phyloP scores from a whole-genome alignment of 2,797 vertebrate genomes.

The Platalea minor region DNA sequence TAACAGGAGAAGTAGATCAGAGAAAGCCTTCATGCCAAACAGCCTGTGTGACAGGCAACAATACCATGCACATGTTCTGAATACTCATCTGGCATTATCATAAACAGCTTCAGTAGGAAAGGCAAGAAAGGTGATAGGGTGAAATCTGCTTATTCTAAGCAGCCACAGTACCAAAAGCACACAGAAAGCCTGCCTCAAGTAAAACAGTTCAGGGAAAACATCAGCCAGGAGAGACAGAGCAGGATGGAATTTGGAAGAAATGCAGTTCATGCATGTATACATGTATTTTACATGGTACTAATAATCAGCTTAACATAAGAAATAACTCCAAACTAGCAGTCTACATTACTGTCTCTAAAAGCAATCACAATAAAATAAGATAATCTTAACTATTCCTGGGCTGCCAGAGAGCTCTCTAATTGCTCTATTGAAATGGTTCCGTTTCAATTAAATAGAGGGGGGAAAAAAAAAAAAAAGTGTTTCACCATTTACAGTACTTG shows the following conservation, averaged over 20 bases:
- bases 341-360: background rate
- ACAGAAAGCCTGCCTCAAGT: background rate
- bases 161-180: background rate
- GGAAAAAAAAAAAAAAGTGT: slow-evolving; percentile 10
- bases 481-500: slow-evolving; percentile 54
- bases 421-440: slow-evolving; percentile 31
- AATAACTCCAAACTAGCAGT: background rate
- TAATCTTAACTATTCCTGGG: slow-evolving; percentile 16
- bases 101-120: background rate
- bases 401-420: slow-evolving; percentile 7
- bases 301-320: background rate
- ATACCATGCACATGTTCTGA: background rate
- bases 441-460: slow-evolving; percentile 48
- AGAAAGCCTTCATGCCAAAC: background rate
- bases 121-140: background rate
- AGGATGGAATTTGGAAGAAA: background rate
- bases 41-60: background rate
- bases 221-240: background rate
- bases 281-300: background rate
- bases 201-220: background rate
- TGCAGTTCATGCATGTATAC: background rate
- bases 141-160: background rate
- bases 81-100: background rate
- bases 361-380: slow-evolving; percentile 8
- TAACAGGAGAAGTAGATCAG: slow-evolving; percentile 2